A percentile compares a stretch with the other conserved stretches of the same genome.
Evolutionary conservation across 2,888 invertebrate species (phyloP).

Genomic region (Tetranychus truncatus): DNA sequence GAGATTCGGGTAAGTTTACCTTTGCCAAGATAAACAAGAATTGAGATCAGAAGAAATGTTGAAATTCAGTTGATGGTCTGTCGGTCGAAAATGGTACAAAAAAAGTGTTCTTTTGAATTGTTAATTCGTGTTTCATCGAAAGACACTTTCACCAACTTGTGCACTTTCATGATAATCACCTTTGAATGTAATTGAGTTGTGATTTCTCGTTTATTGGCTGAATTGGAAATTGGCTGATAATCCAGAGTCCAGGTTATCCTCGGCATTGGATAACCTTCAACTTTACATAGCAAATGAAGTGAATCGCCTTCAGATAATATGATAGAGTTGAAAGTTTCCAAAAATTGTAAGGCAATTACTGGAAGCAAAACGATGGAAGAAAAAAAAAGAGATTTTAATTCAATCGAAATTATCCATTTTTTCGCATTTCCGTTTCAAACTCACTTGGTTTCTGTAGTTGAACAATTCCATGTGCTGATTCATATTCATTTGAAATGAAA

Average conservation of each 20-base stretch:
- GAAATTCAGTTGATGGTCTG: too few relatives aligned
- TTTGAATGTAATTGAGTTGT: constrained; percentile 28
- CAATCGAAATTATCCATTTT: too few relatives aligned
- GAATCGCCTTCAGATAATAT: constrained; percentile 27
- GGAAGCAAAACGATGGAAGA: background rate
- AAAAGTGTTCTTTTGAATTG: background rate
- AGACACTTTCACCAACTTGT: background rate
- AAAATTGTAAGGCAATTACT: constrained; percentile 26
- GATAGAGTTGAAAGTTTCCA: constrained; percentile 24
- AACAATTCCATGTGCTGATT: background rate
- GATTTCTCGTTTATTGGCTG: background rate
- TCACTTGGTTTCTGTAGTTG: background rate
- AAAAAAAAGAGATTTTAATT: too few relatives aligned
- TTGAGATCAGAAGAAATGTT: too few relatives aligned
- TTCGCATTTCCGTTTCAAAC: background rate
- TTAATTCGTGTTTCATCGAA: background rate
- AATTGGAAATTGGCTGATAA: constrained; percentile 29
- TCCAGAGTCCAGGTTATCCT: constrained; percentile 30
- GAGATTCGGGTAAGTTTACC: too few relatives aligned
- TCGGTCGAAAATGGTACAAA: background rate
- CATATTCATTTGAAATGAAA: constrained; percentile 9
- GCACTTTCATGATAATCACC: constrained; percentile 23
- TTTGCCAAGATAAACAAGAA: too few relatives aligned
- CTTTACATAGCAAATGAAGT: constrained; percentile 29
- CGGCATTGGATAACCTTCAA: constrained; percentile 29